A percentile compares a stretch with the other conserved stretches of the same genome.
These are phyloP conservation scores for Helobdella robusta DNA, from an alignment of 2,888 invertebrate species.

Conservation along the genomic window DNA sequence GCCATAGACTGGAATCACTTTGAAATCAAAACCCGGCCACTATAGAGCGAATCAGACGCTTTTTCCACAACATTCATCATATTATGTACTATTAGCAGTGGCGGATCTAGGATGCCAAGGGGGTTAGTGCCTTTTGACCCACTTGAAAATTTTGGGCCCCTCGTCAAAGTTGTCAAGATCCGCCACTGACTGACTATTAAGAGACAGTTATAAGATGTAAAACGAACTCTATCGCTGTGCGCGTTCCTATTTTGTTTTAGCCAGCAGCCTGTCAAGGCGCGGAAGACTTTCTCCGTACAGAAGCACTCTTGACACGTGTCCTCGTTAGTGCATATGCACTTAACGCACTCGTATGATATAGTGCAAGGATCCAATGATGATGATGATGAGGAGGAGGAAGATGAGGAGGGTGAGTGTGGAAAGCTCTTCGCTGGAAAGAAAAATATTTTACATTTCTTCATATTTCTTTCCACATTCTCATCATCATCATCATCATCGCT, in stretches of 20 bases:
- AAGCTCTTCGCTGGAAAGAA: not conserved
- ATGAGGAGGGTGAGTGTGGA: not conserved
- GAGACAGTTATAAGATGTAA: too few relatives aligned
- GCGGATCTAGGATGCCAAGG: too few relatives aligned
- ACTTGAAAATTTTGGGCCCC: not conserved
- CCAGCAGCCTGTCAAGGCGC: not conserved
- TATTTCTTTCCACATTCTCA: not conserved
- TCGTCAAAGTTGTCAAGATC: not conserved
- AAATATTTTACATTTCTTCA: too few relatives aligned
- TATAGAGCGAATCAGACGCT: too few relatives aligned
- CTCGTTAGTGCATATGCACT: not conserved
- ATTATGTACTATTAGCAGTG: too few relatives aligned
- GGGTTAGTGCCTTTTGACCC: too few relatives aligned
- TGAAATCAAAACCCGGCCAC: too few relatives aligned
- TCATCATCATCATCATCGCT: slow-evolving; percentile 5
- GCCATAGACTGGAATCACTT: too few relatives aligned
- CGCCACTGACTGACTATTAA: too few relatives aligned
- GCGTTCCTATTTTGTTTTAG: too few relatives aligned
- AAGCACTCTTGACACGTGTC: not conserved
- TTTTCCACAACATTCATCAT: too few relatives aligned
- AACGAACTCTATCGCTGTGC: too few relatives aligned
- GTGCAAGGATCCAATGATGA: not conserved
- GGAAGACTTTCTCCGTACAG: not conserved
- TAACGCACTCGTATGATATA: not conserved
- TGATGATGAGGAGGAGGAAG: not conserved